Conservation (phyloP, 1,140 invertebrate genomes). For the Drosophila ironensis region DNA sequence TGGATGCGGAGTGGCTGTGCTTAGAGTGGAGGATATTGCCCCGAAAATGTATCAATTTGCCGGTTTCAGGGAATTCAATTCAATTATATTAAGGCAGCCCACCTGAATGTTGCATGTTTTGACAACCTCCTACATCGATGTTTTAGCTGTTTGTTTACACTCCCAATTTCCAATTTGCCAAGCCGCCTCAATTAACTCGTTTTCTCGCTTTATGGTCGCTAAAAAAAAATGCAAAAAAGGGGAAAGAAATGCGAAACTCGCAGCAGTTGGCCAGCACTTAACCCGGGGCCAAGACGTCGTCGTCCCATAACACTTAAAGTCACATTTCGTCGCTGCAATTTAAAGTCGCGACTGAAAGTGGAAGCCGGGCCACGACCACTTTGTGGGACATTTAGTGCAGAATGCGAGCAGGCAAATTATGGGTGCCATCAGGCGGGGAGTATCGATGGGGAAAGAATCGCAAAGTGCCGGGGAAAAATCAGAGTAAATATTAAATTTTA, state of each 20-base stretch:
- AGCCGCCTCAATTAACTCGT: slow-evolving; percentile 71
- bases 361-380: slow-evolving; percentile 52
- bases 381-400: slow-evolving; percentile 65
- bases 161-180: slow-evolving; percentile 16
- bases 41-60: slow-evolving; percentile 20
- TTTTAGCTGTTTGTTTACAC: slow-evolving; percentile 17
- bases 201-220: slow-evolving; percentile 50
- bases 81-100: neutral
- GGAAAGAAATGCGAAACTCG: slow-evolving; percentile 54
- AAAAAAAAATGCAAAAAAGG: slow-evolving; percentile 35
- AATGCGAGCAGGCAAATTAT: slow-evolving; percentile 76
- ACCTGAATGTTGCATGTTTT: slow-evolving; percentile 35
- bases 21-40: neutral
- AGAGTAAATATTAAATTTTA: slow-evolving; percentile 60
- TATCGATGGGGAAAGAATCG: slow-evolving; percentile 3
- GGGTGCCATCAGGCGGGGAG: slow-evolving; percentile 42
- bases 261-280: slow-evolving; percentile 59
- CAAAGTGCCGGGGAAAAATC: slow-evolving; percentile 33
- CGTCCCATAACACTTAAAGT: slow-evolving; percentile 67
- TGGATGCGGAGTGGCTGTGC: neutral
- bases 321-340: slow-evolving; percentile 30
- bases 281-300: slow-evolving; percentile 34
- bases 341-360: slow-evolving; percentile 8
- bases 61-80: too few species aligned
- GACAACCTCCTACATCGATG: slow-evolving; percentile 13